Evolutionary conservation across 2,113 vertebrate genomes (phyloP).

Genomic region (Arvicanthis niloticus): DNA sequence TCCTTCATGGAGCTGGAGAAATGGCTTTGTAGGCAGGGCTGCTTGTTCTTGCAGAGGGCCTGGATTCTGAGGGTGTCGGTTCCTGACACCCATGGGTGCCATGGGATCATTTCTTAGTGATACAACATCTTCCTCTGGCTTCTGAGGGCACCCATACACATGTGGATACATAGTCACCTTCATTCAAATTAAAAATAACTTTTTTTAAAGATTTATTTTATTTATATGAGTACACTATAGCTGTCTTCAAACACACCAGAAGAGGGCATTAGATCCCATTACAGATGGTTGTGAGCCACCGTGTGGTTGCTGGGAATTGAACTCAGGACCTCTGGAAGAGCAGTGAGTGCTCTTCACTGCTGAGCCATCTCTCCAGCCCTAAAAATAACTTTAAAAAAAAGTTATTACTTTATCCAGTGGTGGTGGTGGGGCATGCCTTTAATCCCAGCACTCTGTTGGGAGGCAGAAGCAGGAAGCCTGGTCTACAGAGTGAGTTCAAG

Average conservation of each 20-base stretch:
- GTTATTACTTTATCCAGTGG: background rate
- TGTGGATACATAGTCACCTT: background rate
- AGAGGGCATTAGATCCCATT: too few species aligned
- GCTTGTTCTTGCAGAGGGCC: background rate
- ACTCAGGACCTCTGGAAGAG: too few species aligned
- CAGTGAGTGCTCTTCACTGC: too few species aligned
- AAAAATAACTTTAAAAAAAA: background rate
- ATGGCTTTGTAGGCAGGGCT: background rate
- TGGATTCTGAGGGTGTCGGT: too few species aligned
- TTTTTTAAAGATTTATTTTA: too few species aligned
- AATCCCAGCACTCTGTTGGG: background rate
- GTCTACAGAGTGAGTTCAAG: background rate
- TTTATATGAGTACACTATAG: too few species aligned
- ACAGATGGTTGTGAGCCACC: too few species aligned
- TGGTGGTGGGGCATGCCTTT: background rate
- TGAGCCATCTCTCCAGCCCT: too few species aligned
- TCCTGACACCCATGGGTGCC: background rate
- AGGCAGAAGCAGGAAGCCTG: background rate
- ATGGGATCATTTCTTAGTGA: background rate
- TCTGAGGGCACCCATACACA: background rate
- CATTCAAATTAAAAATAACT: background rate
- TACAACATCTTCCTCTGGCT: too few species aligned
- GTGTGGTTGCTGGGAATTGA: too few species aligned
- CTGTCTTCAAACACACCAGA: too few species aligned
- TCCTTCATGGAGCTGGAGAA: background rate